Percentiles rank a stretch among this genome's conserved stretches.
Conservation (phyloP, 2,888 invertebrate species). For the Drosophila peninsularis region DNA sequence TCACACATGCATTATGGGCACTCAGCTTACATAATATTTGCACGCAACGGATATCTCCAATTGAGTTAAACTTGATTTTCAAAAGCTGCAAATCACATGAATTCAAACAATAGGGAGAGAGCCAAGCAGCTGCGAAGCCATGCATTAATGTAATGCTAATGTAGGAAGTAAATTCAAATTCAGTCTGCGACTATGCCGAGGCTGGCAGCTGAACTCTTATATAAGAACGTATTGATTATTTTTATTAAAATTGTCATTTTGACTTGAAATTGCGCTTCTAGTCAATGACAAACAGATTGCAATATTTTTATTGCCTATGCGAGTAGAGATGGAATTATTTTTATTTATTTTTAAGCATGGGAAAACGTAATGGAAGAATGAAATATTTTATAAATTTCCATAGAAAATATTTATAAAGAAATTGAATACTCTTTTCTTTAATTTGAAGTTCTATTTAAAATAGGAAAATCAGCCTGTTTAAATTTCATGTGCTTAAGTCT, state of each 20-base stretch:
- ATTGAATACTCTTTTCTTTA: too few species aligned
- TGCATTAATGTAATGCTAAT: slow-evolving; percentile 5
- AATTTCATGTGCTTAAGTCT: not conserved
- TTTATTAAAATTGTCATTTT: not conserved
- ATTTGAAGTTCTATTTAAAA: too few species aligned
- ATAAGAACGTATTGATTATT: not conserved
- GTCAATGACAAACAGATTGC: not conserved
- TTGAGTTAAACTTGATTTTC: slow-evolving; percentile 22
- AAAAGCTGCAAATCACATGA: slow-evolving; percentile 5
- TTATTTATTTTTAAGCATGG: not conserved
- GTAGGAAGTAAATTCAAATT: slow-evolving; percentile 2
- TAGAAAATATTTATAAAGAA: too few species aligned
- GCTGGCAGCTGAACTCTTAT: not conserved
- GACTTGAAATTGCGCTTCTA: not conserved
- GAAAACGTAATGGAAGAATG: not conserved
- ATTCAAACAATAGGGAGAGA: slow-evolving; percentile 6
- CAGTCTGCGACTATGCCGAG: not conserved
- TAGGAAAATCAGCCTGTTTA: too few species aligned
- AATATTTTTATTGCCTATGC: not conserved
- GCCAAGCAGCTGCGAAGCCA: not conserved
- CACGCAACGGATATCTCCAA: slow-evolving; percentile 26
- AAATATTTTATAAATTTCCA: not conserved
- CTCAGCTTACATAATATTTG: slow-evolving; percentile 19
- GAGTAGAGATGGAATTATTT: not conserved
- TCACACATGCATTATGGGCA: slow-evolving; percentile 27